Base-by-base conservation (phyloP, 2,113 vertebrate species). In the Phoenicopterus ruber region DNA sequence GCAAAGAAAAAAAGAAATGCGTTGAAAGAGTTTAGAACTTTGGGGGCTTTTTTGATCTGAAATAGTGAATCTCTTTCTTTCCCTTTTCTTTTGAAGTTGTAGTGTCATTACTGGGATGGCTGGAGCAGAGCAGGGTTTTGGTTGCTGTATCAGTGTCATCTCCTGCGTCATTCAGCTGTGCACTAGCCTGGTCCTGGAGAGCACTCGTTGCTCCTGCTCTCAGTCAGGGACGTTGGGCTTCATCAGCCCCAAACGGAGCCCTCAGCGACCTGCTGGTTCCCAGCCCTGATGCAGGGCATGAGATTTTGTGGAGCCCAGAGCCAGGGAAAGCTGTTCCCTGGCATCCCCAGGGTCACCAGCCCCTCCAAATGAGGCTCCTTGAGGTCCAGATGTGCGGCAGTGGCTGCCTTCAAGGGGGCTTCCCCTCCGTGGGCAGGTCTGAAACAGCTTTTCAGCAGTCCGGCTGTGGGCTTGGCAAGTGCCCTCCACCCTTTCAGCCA, bases 151-250 rank as follows among this genome's bases (percentile, higher is more conserved):
- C 3, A 3, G 5, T 44, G 28, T 29, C 59, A 19, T 3, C 76
- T 31, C 79, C 71, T 22, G 46, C 6, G 1, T 2, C 44, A 0
- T 2, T 9, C 65, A 18, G 84, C n/a, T 58, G 32, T 7, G 50
- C 34, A 1, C 38, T 21, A 61, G 17, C 34, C 65, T 17, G 52
- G 52, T 12, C 12, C 38, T 29, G 10, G 20, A 6, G 34, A n/a
- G 31, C 1, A 2, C 8, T 17, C 55, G 0, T 0, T 9, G 85
- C 82, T 77, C 57, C 82, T 36, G 55, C 26, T 65, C 47, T 38
- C 26, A 5, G 0, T 1, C 14, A 29, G 17, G 26, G 69, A 0
- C 2, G 0, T 0, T 0, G 52, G 12, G 12, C 31, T n/a, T 3
- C 34, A 7, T 11, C 86, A 26, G 73, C 38, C 15, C 19, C 80